Percentiles rank a stretch among this genome's conserved stretches.
Evolutionary conservation across 2,888 invertebrate genomes (phyloP).

Genomic region (Drosophila hamatofila): DNA sequence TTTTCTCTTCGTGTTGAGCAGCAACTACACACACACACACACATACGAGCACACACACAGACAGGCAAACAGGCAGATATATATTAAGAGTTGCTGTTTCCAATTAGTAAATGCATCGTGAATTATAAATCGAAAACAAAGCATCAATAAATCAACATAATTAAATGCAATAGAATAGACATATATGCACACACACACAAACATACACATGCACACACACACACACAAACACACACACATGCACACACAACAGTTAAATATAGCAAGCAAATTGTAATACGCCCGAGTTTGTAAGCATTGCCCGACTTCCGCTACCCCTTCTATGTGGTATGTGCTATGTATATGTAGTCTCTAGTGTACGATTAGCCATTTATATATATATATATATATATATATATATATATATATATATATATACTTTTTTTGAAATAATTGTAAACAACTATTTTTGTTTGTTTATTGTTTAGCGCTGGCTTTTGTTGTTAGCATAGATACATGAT

Average conservation of each 20-base stretch:
- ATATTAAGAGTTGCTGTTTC: conserved; percentile 24
- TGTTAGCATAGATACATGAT: conserved; percentile 41
- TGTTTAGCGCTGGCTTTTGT: background rate
- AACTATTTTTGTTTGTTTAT: conserved; percentile 13
- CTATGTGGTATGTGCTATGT: conserved; percentile 35
- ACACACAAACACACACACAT: conserved; percentile 4
- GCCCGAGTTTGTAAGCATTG: conserved; percentile 36
- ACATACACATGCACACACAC: conserved; percentile 11
- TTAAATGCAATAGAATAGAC: conserved; percentile 41
- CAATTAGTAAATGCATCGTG: conserved; percentile 22
- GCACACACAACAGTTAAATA: conserved; percentile 24
- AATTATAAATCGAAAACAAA: conserved; percentile 13
- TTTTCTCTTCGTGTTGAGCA: conserved; percentile 55
- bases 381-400: background rate
- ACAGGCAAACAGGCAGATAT: conserved; percentile 3
- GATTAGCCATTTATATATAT: conserved; percentile 16
- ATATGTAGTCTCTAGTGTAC: conserved; percentile 21
- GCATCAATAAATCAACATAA: conserved; percentile 14
- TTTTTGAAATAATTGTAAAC: conserved; percentile 15
- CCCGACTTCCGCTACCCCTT: conserved; percentile 27
- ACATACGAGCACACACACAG: conserved; percentile 5
- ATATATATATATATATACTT: background rate
- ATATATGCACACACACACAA: conserved; percentile 3
- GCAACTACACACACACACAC: conserved; percentile 35
- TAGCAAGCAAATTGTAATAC: conserved; percentile 30